Evolutionary conservation across 1,140 invertebrate species (phyloP), one percentile per base, ranked within the genome.

Genomic region (Bombus superbus): DNA sequence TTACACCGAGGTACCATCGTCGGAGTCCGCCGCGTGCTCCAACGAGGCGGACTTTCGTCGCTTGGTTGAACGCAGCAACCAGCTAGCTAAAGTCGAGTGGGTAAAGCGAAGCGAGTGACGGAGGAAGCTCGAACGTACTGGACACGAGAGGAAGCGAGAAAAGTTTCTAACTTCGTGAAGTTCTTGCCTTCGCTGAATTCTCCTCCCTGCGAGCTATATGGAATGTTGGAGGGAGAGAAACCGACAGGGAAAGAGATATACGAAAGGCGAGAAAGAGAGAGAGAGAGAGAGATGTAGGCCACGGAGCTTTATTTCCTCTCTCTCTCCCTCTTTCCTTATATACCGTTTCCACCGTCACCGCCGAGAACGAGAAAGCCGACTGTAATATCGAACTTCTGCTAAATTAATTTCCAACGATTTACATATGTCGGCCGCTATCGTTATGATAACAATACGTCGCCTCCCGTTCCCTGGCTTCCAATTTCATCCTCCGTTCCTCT

Each of bases 361-460:
- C 32, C 18, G 25, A 53, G 35, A 57, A 64, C 44, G 76, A 71
- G 88, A 69, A 86, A 80, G 78, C 44, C 57, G 77, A 8, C 66
- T 62, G 88, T 80, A 76, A 82, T 53, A 44, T 68, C 77, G 44
- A 92, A 92, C 88, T 92, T 92, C 73, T 86, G 88, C 86, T 87
- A 91, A 90, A 92, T 92, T 92, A 92, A 92, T 92, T 92, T 90
- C 89, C 77, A 82, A 84, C 88, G 86, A 92, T 92, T 92, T 90
- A 91, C 86, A 90, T 92, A 92, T 90, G 85, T 88, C 86, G 89
- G 25, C 71, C 79, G 80, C 73, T 68, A 85, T 88, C 85, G 81
- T 86, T 83, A 73, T 69, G 86, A 87, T 90, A 91, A 92, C 90
- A 92, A 92, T 91, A 83, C 84, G 86, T 83, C 62, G 2, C 71